Base-by-base conservation (phyloP, 2,113 vertebrate species). In the Synchiropus splendidus region DNA sequence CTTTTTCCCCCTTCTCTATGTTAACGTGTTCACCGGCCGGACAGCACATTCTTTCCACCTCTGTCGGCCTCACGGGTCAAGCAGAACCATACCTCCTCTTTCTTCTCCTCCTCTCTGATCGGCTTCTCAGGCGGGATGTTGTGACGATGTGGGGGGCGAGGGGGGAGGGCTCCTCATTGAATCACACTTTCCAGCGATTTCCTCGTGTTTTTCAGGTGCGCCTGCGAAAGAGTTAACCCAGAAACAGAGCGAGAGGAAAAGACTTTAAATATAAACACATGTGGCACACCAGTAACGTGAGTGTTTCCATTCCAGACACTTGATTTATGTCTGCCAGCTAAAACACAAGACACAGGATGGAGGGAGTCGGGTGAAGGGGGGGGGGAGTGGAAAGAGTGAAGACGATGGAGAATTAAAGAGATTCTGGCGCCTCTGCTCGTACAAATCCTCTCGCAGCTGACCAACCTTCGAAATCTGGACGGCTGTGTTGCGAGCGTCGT, bases 21-120 rank as follows among this genome's bases (percentile, higher is more conserved):
- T 62, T 80, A 83, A 83, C 72, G 75, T 79, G 72, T 80, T 80
- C 75, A 73, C 74, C 79, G 72, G 75, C 81, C 80, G 81, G 73
- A 75, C 66, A 68, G 67, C 64, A 61, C 75, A 83, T 81, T 81
- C 79, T 77, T 83, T 83, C 81, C 79, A 77, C 74, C 75, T 79
- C 75, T 59, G 64, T 73, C 56, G 53, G 80, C 78, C 77, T 81
- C 65, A 58, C 36, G 67, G 77, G 78, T 80, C 79, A 78, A 70
- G 46, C 67, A 58, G 45, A 79, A 67, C 63, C 70, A 61, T 67
- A 67, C 67, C 67, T 42, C 62, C 21, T 31, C 33, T 39, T 16
- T 27, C 3, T 39, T 12, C 50, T 12, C 31, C 42, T n/a, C 9
- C 36, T 17, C 39, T 31, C 30, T 15, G 40, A 31, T 27, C 31